Evolutionary conservation across 1,140 invertebrate genomes (phyloP), one percentile per base, ranked within the genome.

Genomic region (Sinella curviseta): DNA sequence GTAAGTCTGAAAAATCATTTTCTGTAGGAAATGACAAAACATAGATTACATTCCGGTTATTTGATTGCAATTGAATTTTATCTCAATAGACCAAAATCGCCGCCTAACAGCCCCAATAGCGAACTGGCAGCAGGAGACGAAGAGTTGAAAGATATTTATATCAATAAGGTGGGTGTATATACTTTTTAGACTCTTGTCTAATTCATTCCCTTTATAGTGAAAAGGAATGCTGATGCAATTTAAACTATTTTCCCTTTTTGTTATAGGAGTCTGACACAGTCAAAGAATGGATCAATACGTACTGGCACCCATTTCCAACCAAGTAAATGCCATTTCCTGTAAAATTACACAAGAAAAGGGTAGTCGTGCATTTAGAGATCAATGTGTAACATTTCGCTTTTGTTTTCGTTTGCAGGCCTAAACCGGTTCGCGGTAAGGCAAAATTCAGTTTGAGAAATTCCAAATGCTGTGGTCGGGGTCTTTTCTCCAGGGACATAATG

Each of bases 31-130:
- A 35, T 73, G 30, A 73, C 24, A 34, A 30, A 0, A 1, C 17
- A 79, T 76, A 14, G 24, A 60, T 60, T 24, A 60, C 3, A n/a
- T n/a, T n/a, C n/a, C n/a, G n/a, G n/a, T n/a, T n/a, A n/a, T n/a
- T n/a, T n/a, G n/a, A n/a, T n/a, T n/a, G n/a, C n/a, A n/a, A n/a
- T n/a, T n/a, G n/a, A n/a, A n/a, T n/a, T n/a, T n/a, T 78, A 86
- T 80, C 78, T 89, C 90, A 77, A 30, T 88, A 95, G 94, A 84
- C 95, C 95, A 3, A 96, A 96, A 86, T 95, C 93, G 76, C 95
- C 94, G 48, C 95, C 95, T 1, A 96, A 96, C 87, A 95, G 94
- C 87, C 95, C 95, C 14, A 91, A 94, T 85, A 91, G 92, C 54
- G 93, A 94, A 87, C 88, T 93, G 24, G 91, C 91, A 26, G 91